Percentiles rank a stretch among this genome's conserved stretches.
phyloP scores from a whole-genome alignment of 2,797 vertebrate species.

The Silurus aristotelis region DNA sequence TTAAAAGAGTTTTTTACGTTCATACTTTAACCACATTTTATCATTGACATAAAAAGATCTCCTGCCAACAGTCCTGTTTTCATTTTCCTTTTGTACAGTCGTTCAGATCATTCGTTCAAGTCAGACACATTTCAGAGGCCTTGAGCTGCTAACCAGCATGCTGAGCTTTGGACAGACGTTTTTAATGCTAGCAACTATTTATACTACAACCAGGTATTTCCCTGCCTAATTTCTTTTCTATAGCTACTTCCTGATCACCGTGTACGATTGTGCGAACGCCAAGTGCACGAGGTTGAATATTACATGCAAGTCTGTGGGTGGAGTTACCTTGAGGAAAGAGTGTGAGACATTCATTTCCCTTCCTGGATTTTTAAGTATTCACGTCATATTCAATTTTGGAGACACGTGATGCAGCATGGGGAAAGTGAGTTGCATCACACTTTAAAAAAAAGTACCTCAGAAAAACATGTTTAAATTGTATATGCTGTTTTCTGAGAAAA shows the following conservation, averaged over 20 bases:
- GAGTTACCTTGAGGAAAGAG: neutral
- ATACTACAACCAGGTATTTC: neutral
- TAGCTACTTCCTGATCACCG: constrained; percentile 3
- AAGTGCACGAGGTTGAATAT: neutral
- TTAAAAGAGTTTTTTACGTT: neutral
- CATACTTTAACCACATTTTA: neutral
- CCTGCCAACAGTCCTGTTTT: neutral
- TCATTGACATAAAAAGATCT: neutral
- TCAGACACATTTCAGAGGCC: neutral
- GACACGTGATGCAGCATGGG: no score
- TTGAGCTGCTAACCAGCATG: no score
- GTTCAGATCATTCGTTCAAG: constrained; percentile 21
- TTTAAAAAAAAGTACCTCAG: no score
- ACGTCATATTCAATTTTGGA: neutral
- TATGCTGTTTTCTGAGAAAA: neutral
- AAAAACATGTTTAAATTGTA: neutral
- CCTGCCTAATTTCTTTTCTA: constrained; percentile 14
- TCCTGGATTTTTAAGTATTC: neutral
- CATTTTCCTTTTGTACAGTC: neutral
- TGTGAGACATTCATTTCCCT: neutral
- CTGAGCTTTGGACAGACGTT: neutral
- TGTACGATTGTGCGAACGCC: neutral
- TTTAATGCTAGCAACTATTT: neutral
- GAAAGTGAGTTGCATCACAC: no score
- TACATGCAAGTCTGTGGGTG: neutral